A percentile compares a stretch with the other conserved stretches of the same genome.
Conservation (phyloP, 2,888 invertebrate genomes). For the Exephanes ischioxanthus region DNA sequence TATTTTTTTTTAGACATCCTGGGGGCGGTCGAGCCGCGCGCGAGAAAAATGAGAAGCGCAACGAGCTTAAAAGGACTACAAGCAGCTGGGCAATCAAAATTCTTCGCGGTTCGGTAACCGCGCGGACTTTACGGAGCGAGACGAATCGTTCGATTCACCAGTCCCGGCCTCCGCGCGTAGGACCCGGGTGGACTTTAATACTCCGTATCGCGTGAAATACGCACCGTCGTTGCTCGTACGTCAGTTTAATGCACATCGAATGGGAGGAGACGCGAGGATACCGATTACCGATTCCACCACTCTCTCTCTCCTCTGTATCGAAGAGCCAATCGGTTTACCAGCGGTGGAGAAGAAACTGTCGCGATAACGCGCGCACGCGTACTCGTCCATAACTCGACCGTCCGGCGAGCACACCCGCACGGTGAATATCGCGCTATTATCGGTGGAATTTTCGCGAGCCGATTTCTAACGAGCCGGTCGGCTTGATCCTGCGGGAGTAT, state of each 20-base stretch:
- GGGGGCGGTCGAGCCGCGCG: slow-evolving; percentile 35
- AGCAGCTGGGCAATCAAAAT: slow-evolving; percentile 63
- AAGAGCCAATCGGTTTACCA: neutral
- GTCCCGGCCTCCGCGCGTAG: slow-evolving; percentile 55
- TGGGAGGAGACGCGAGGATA: slow-evolving; percentile 17
- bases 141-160: slow-evolving; percentile 68
- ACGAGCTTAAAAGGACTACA: slow-evolving; percentile 54
- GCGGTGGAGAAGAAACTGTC: neutral
- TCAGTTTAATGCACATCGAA: slow-evolving; percentile 9
- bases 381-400: neutral
- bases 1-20: slow-evolving; percentile 13
- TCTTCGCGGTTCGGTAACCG: slow-evolving; percentile 71
- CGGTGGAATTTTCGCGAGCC: neutral
- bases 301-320: neutral
- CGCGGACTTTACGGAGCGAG: slow-evolving; percentile 72
- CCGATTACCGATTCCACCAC: neutral
- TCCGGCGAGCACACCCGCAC: neutral
- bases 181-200: slow-evolving; percentile 28
- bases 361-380: slow-evolving; percentile 19
- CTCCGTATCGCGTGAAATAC: slow-evolving; percentile 2
- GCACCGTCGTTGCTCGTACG: slow-evolving; percentile 9
- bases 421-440: neutral
- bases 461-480: neutral
- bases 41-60: slow-evolving; percentile 57
- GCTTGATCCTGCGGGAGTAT: neutral